Evolutionary conservation across 2,113 vertebrate genomes (phyloP).

Genomic region (Sigmodon hispidus): DNA sequence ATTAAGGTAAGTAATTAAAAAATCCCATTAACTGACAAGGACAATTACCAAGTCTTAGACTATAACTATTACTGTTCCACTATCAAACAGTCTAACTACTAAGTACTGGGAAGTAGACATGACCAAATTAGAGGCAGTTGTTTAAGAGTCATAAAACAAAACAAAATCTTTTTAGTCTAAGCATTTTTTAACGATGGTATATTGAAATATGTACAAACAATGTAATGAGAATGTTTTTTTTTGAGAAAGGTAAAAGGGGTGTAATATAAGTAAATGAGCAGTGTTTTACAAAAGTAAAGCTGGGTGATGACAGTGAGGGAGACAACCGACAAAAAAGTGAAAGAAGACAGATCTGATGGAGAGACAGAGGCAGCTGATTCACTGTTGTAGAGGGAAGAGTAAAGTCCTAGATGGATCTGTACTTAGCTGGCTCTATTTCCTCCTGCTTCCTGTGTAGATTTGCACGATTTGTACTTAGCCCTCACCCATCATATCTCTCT

Average conservation of each 20-base stretch:
- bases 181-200: neutral
- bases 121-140: neutral
- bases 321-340: too few relatives aligned
- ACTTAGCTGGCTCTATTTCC: neutral
- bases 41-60: neutral
- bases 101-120: neutral
- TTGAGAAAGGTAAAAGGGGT: neutral
- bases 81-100: neutral
- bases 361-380: fast-evolving
- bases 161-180: neutral
- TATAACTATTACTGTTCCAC: too few relatives aligned
- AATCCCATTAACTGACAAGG: neutral
- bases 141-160: neutral
- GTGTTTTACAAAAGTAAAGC: neutral
- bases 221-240: neutral
- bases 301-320: too few relatives aligned
- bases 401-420: too few relatives aligned
- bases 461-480: neutral
- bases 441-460: neutral
- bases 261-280: neutral
- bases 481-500: neutral
- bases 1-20: neutral
- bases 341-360: neutral
- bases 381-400: too few relatives aligned
- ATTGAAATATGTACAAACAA: neutral